These are phyloP conservation scores for Lasaia peninsularis DNA, from an alignment of 1,140 invertebrate genomes.

Conservation along the genomic window DNA sequence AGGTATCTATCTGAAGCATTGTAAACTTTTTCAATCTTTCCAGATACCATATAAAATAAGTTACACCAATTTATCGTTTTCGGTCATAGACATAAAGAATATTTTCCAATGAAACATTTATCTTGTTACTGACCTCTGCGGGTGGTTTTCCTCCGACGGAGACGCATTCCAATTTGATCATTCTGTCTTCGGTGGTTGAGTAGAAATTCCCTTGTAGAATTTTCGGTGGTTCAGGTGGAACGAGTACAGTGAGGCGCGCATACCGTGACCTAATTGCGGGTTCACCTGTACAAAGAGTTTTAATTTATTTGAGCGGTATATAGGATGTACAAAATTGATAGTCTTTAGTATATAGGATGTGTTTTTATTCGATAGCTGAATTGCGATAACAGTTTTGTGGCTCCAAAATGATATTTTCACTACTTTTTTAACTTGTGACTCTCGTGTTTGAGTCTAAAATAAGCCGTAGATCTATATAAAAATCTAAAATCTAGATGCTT, in stretches of 20 bases:
- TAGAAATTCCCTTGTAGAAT: slow-evolving; percentile 89
- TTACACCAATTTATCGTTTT: not conserved
- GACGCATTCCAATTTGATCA: slow-evolving; percentile 93
- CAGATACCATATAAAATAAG: slow-evolving; percentile 4
- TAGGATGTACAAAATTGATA: slow-evolving; percentile 28
- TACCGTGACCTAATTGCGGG: slow-evolving; percentile 89
- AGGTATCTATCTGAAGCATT: slow-evolving; percentile 4
- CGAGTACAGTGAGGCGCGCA: slow-evolving; percentile 90
- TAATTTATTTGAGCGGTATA: slow-evolving; percentile 43
- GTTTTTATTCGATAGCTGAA: slow-evolving; percentile 16
- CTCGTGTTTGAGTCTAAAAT: too few relatives aligned
- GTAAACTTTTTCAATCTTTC: slow-evolving; percentile 10
- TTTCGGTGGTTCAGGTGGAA: slow-evolving; percentile 92
- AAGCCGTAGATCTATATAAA: too few relatives aligned
- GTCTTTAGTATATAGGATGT: slow-evolving; percentile 10
- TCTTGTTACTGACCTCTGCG: slow-evolving; percentile 84
- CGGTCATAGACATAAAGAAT: not conserved
- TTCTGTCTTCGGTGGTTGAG: slow-evolving; percentile 91
- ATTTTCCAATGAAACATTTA: slow-evolving; percentile 12
- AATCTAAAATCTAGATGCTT: too few relatives aligned
- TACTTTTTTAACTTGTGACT: too few relatives aligned
- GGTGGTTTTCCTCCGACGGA: slow-evolving; percentile 94
- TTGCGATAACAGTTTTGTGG: not conserved
- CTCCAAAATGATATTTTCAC: too few relatives aligned
- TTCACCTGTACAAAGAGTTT: slow-evolving; percentile 77